Evolutionary conservation across 2,888 invertebrate genomes (phyloP), one percentile per base, ranked within the genome.

Genomic region (Hyalella azteca): DNA sequence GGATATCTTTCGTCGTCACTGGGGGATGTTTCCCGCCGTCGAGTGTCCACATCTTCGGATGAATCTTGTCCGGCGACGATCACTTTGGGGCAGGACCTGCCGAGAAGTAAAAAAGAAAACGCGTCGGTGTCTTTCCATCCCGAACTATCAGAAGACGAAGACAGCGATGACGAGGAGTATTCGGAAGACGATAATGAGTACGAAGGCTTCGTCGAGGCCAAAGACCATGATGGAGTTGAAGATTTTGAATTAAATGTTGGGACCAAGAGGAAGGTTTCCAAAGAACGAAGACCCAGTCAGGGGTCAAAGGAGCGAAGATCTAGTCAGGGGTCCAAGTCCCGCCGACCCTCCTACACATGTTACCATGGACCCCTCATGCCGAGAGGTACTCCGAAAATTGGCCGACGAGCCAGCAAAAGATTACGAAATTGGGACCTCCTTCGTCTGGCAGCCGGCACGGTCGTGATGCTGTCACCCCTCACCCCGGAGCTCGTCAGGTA

Each of bases 401-500:
- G 78, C 39, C 77, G 79, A 39, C 73, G 83, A n/a, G 81, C 81
- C 11, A 41, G 40, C 41, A 79, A 81, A 7, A 79, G 78, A n/a
- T 60, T 79, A 0, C 50, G 83, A 19, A 77, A 81, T 50, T 79
- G 78, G 22, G 83, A 83, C 49, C 77, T 83, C 54, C 48, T 81
- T 11, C 83, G 81, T 59, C 81, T 83, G 49, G 83, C 83, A 5
- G 81, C 83, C 26, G 83, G 83, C n/a, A 81, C 83, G 54, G 73
- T 81, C 26, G 78, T 81, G 32, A 83, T 83, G 83, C 73, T 81
- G 54, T 81, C 83, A 19, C 83, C 83, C 7, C 73, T 83, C 50
- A 83, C 83, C 11, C 83, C 83, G 29, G 83, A 83, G 41, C 79
- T 83, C n/a, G 77, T 83, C 81, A 83, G 83, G 83, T 83, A 83